Evolutionary conservation across 2,797 vertebrate genomes (phyloP).

Genomic region (Rhinophrynus dorsalis): DNA sequence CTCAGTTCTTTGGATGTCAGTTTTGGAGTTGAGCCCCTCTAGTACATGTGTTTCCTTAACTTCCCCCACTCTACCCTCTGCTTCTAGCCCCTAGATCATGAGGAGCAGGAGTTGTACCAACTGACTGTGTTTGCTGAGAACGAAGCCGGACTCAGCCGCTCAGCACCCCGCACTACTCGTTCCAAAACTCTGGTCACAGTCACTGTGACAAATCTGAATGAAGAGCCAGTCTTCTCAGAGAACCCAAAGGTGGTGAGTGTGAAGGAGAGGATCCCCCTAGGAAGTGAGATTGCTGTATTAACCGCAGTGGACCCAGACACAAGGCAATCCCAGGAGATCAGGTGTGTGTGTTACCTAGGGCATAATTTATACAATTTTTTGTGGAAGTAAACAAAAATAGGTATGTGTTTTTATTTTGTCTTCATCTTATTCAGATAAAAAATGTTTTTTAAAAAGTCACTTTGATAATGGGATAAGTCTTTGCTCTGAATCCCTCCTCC

Average conservation of each 20-base stretch:
- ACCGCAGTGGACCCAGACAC: slow-evolving; percentile 84
- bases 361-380: no score
- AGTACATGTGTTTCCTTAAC: background rate
- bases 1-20: no score
- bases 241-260: slow-evolving; percentile 79
- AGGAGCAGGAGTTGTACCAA: slow-evolving; percentile 64
- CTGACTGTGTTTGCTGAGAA: slow-evolving; percentile 80
- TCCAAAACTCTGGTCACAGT: slow-evolving; percentile 76
- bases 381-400: no score
- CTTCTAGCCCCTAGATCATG: slow-evolving; percentile 85
- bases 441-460: no score
- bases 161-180: slow-evolving; percentile 59
- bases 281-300: slow-evolving; percentile 74
- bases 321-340: slow-evolving; percentile 69
- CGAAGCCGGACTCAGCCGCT: slow-evolving; percentile 66
- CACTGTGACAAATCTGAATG: slow-evolving; percentile 81
- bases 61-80: rapidly evolving
- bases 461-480: no score
- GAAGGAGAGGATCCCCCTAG: slow-evolving; percentile 75
- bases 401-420: no score
- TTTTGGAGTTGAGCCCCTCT: no score
- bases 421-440: no score
- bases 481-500: no score
- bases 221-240: slow-evolving; percentile 79
- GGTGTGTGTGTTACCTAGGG: no score